These are phyloP conservation scores for Eurytoma californica DNA, from an alignment of 2,888 invertebrate species.

Conservation along the genomic window DNA sequence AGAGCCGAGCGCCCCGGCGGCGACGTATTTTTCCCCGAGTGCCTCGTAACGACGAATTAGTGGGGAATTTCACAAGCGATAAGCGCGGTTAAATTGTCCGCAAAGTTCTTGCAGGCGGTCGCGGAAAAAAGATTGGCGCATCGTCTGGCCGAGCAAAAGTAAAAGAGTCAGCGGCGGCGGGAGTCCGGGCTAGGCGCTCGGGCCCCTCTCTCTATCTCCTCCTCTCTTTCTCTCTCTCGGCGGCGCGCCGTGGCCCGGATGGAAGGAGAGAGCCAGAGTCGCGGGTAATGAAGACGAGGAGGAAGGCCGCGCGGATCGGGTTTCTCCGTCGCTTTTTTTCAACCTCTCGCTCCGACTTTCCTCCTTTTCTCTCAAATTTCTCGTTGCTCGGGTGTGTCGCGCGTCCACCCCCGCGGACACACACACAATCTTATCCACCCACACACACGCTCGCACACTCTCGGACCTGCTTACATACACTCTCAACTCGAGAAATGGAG, in stretches of 20 bases:
- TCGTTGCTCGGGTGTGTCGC: not conserved
- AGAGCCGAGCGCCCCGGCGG: too few relatives aligned
- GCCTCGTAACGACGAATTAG: too few relatives aligned
- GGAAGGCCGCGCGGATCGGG: constrained; percentile 41
- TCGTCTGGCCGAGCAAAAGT: not conserved
- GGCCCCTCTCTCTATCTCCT: too few relatives aligned
- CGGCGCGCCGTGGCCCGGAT: not conserved
- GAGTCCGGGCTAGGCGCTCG: too few relatives aligned
- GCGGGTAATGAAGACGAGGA: constrained; percentile 40
- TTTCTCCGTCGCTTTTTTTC: constrained; percentile 26
- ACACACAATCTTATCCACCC: too few relatives aligned
- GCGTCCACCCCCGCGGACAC: not conserved
- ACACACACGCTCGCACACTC: too few relatives aligned
- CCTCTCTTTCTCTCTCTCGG: too few relatives aligned
- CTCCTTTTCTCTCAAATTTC: constrained; percentile 35
- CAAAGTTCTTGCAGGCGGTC: not conserved
- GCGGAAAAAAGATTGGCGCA: not conserved
- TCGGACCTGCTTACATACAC: too few relatives aligned
- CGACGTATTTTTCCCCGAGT: too few relatives aligned
- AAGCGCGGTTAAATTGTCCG: constrained; percentile 19
- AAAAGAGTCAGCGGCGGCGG: not conserved
- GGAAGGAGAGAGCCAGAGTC: not conserved
- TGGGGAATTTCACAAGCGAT: not conserved
- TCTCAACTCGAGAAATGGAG: not conserved
- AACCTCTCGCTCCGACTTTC: constrained; percentile 29